Evolutionary conservation across 2,888 invertebrate species (phyloP).

Genomic region (Lampropteryx suffumata): DNA sequence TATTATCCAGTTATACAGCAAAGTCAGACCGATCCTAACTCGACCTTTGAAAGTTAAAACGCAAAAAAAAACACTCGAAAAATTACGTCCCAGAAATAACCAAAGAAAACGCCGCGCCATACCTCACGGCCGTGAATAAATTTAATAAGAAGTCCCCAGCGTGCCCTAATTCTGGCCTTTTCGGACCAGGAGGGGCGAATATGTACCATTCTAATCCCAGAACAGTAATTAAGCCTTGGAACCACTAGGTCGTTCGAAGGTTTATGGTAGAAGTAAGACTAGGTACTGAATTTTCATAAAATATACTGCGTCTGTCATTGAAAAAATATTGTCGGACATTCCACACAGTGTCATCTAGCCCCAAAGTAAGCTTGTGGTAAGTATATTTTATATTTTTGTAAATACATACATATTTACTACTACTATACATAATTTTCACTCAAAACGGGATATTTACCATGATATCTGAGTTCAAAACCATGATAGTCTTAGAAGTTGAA

Average conservation of each 20-base stretch:
- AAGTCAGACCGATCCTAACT: not conserved
- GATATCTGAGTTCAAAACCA: too few species aligned
- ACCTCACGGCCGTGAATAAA: constrained; percentile 52
- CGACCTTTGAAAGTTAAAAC: not conserved
- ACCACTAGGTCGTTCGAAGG: constrained; percentile 40
- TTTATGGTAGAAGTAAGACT: constrained; percentile 18
- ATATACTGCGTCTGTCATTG: too few species aligned
- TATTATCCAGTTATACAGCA: too few species aligned
- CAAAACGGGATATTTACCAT: too few species aligned
- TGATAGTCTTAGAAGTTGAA: too few species aligned
- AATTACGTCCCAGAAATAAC: constrained; percentile 16
- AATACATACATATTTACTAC: too few species aligned
- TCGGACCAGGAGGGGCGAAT: constrained; percentile 42
- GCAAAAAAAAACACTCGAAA: constrained; percentile 1
- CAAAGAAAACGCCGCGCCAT: constrained; percentile 31
- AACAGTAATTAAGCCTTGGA: constrained; percentile 30
- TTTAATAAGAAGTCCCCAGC: constrained; percentile 53
- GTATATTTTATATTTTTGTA: too few species aligned
- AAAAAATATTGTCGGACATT: too few species aligned
- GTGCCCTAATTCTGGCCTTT: constrained; percentile 46
- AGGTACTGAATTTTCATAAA: too few species aligned
- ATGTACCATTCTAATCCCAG: constrained; percentile 48
- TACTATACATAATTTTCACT: too few species aligned
- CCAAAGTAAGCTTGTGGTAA: too few species aligned
- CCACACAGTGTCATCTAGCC: too few species aligned